Evolutionary conservation across 2,797 vertebrate genomes (phyloP), one percentile per base, ranked within the genome.

Genomic region (Sebastes umbrosus): DNA sequence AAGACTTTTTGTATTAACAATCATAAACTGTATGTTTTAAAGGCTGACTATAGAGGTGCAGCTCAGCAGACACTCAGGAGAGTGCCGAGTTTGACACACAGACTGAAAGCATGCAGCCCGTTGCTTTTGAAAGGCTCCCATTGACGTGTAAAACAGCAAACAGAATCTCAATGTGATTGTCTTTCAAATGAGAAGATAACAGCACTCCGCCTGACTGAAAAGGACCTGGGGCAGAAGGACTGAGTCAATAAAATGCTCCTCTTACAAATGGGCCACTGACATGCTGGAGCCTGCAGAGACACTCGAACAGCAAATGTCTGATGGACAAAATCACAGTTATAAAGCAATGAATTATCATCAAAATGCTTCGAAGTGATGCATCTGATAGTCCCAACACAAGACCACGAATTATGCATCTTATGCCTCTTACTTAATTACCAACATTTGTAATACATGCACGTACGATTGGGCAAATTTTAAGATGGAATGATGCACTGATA

Each of bases 91-190:
- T 87, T 90, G 81, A 90, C 92, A 85, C 76, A 29, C 50, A 71
- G 81, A 39, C 87, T 88, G 24, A 90, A 92, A 90, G 87, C 31
- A 92, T 90, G 87, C 31, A 73, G 69, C 36, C 65, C 10, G 2
- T 74, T 82, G 76, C 88, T 77, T 88, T 90, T 93, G 89, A 92
- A 90, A 86, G 89, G 84, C 70, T 72, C 34, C 87, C 85, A 95
- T 95, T 96, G 95, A 95, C 85, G 87, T 95, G 96, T 91, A 95
- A 96, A 96, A 93, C 84, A 93, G 93, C 90, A 95, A 96, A 96
- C 92, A 95, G 73, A 91, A 87, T 91, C 92, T 89, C 90, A 79
- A 79, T 84, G 90, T 80, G 91, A 94, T 90, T 94, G 95, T 95
- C 93, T 94, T 94, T 93, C 84, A 94, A 93, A 94, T 93, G 91